Base-by-base conservation (phyloP, 2,797 vertebrate species). In the Onychomys torridus region DNA sequence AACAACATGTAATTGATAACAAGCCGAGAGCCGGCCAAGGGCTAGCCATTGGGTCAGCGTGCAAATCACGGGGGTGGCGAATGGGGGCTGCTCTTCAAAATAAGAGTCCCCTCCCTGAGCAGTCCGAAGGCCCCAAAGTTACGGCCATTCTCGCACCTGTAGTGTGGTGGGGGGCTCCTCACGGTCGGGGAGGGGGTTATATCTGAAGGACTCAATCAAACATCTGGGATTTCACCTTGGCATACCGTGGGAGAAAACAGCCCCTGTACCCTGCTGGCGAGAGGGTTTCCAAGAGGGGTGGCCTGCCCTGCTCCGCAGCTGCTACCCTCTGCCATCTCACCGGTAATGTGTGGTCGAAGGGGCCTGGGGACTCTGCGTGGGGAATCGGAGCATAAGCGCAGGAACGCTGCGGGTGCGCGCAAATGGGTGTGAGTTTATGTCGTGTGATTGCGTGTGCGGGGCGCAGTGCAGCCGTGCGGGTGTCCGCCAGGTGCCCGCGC, bases 1-100 rank as follows among this genome's bases (percentile, higher is more conserved):
- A 98, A 97, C 97, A 97, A 97, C 97, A 97, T 97, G 97, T 97
- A 97, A 98, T 98, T 97, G 97, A 97, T 98, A 97, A 97, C 97
- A 96, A 97, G 96, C 95, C 84, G n/a, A 95, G 97, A 34, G 69
- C 96, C 6, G 76, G 98, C 97, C 97, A 97, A 98, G 97, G 96
- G 97, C 97, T 96, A 16, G 94, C 98, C 97, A 98, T 97, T 97
- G 96, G 98, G 97, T 98, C 97, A 97, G 97, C 94, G 90, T 87
- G 97, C 95, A 97, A 97, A 97, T 97, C 97, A 94, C 95, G 89
- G 97, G 96, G 97, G 97, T 81, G 96, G 92, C 84, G 63, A 84
- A 83, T 69, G 83, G 96, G 94, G 96, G 96, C 46, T 34, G 27
- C 90, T 92, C 95, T 97, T 97, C 97, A 98, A 97, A 98, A 97